phyloP scores from a whole-genome alignment of 2,113 vertebrate genomes.

The Dromiciops gliroides region DNA sequence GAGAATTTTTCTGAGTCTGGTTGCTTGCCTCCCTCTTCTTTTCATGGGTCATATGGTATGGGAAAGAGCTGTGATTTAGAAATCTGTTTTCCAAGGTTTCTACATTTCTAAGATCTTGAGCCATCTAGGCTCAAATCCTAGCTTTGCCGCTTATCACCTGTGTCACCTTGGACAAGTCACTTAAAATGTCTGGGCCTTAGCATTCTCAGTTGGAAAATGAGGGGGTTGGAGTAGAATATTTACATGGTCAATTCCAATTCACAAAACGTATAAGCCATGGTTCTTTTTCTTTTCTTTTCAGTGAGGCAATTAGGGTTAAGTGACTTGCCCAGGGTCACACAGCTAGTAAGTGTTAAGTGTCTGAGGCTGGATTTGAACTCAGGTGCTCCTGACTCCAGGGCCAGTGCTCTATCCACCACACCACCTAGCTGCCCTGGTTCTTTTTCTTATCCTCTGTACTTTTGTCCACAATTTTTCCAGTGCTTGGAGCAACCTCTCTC shows the following conservation, averaged over 20 bases:
- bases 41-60: not conserved
- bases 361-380: no score
- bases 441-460: not conserved
- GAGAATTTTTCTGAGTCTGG: not conserved
- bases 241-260: not conserved
- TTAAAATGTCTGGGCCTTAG: not conserved
- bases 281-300: no score
- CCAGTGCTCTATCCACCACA: no score
- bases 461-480: not conserved
- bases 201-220: not conserved
- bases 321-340: no score
- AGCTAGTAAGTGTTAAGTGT: no score
- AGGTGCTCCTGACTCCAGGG: no score
- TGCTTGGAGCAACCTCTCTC: not conserved
- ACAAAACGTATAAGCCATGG: not conserved
- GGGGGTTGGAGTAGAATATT: not conserved
- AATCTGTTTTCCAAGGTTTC: not conserved
- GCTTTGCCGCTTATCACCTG: not conserved
- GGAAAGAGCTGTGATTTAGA: not conserved
- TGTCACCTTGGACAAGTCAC: not conserved
- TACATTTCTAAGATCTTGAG: not conserved
- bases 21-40: not conserved
- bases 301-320: no score
- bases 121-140: not conserved
- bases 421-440: no score